phyloP scores from a whole-genome alignment of 2,888 invertebrate genomes.

The Mythimna vitellina region DNA sequence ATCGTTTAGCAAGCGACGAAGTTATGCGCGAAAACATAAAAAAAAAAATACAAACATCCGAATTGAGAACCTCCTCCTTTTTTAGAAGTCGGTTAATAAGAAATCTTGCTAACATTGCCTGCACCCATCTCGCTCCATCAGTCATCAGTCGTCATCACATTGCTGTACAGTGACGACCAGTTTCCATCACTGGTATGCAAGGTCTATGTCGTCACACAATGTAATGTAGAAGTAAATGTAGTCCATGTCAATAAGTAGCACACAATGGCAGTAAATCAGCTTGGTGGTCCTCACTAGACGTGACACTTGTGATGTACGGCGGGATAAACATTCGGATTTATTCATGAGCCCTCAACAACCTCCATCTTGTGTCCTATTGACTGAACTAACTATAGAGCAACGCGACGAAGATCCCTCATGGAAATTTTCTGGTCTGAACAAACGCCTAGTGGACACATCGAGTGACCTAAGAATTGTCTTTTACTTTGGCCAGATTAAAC shows the following conservation, averaged over 20 bases:
- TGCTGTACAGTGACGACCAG: neutral
- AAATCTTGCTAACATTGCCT: neutral
- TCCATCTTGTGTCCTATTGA: neutral
- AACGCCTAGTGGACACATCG: too few relatives aligned
- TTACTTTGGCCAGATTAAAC: too few relatives aligned
- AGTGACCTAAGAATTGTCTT: too few relatives aligned
- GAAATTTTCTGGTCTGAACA: neutral
- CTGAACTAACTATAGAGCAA: neutral
- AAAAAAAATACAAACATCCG: too few relatives aligned
- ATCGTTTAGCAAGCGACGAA: too few relatives aligned
- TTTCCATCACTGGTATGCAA: neutral
- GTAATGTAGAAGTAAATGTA: neutral
- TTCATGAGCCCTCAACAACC: conserved; percentile 42
- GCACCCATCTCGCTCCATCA: too few relatives aligned
- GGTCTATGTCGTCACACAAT: neutral
- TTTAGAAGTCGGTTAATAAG: too few relatives aligned
- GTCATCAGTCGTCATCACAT: neutral
- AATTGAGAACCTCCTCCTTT: too few relatives aligned
- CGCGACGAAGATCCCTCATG: neutral
- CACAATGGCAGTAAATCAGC: conserved; percentile 33
- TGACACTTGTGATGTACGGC: conserved; percentile 40
- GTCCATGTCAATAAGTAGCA: conserved; percentile 10
- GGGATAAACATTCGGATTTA: conserved; percentile 32
- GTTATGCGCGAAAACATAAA: too few relatives aligned
- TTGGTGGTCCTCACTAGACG: neutral